Percentiles rank a stretch among this genome's conserved stretches.
Evolutionary conservation across 2,113 vertebrate genomes (phyloP).

Genomic region (Ageneiosus marmoratus): DNA sequence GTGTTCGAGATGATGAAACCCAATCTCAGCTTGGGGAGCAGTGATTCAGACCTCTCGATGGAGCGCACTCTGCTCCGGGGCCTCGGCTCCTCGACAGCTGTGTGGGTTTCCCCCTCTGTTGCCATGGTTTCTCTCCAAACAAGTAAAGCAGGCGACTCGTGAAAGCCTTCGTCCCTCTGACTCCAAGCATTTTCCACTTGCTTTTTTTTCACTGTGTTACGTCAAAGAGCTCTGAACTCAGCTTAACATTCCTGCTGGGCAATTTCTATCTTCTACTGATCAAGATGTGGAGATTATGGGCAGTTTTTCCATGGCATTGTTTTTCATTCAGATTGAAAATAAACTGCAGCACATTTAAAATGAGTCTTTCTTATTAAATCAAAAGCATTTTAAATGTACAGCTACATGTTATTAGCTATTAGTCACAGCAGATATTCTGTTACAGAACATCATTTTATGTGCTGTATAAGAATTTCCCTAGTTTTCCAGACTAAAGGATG

Average conservation of each 20-base stretch:
- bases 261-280: conserved; percentile 40
- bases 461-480: neutral
- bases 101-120: conserved; percentile 74
- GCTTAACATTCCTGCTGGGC: conserved; percentile 34
- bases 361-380: neutral
- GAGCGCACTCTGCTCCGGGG: conserved; percentile 52
- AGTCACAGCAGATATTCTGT: neutral
- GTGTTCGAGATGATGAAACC: conserved; percentile 70
- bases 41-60: conserved; percentile 58
- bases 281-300: conserved; percentile 1
- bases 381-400: neutral
- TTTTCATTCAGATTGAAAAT: neutral
- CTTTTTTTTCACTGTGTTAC: conserved; percentile 45
- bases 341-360: conserved; percentile 9
- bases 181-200: conserved; percentile 55
- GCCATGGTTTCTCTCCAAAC: conserved; percentile 64
- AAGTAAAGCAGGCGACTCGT: conserved; percentile 60
- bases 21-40: conserved; percentile 59
- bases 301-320: neutral
- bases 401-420: neutral
- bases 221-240: conserved; percentile 49
- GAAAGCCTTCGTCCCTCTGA: conserved; percentile 55
- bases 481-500: neutral
- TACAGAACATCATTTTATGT: neutral
- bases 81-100: conserved; percentile 68